A percentile compares a stretch with the other conserved stretches of the same genome.
Evolutionary conservation across 2,113 vertebrate genomes (phyloP).

Genomic region (Taurulus bubalis): DNA sequence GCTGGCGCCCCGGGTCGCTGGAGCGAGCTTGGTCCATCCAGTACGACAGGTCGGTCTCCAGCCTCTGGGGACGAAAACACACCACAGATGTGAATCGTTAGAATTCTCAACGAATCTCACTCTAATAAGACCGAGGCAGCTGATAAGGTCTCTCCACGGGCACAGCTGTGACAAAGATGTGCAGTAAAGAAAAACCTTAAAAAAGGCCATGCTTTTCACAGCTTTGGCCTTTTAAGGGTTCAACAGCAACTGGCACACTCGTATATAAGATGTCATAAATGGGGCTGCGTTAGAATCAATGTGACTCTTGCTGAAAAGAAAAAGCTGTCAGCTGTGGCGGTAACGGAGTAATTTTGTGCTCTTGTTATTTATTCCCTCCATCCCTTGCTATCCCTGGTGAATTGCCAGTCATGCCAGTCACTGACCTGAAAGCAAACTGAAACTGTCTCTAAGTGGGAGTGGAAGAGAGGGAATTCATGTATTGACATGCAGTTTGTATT

Average conservation of each 20-base stretch:
- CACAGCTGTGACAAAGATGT: conserved; percentile 2
- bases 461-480: conserved; percentile 19
- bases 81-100: not conserved
- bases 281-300: conserved; percentile 10
- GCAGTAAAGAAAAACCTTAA: conserved; percentile 36
- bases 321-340: conserved; percentile 5
- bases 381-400: conserved; percentile 15
- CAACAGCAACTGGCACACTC: conserved; percentile 29
- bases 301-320: not conserved
- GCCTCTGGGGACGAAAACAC: conserved; percentile 85
- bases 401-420: conserved; percentile 18
- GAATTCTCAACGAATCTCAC: not conserved
- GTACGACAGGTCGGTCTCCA: conserved; percentile 91
- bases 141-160: conserved; percentile 31
- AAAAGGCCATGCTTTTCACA: conserved; percentile 63
- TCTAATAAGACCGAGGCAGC: conserved; percentile 20
- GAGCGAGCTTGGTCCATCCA: conserved; percentile 88
- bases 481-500: conserved; percentile 17
- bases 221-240: conserved; percentile 60
- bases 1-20: conserved; percentile 88
- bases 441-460: not conserved
- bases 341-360: not conserved
- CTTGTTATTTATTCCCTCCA: conserved; percentile 17
- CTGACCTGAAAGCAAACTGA: conserved; percentile 47
- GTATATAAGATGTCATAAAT: not conserved